Evolutionary conservation across 1,140 invertebrate genomes (phyloP).

Genomic region (Meloidogyne exigua): DNA sequence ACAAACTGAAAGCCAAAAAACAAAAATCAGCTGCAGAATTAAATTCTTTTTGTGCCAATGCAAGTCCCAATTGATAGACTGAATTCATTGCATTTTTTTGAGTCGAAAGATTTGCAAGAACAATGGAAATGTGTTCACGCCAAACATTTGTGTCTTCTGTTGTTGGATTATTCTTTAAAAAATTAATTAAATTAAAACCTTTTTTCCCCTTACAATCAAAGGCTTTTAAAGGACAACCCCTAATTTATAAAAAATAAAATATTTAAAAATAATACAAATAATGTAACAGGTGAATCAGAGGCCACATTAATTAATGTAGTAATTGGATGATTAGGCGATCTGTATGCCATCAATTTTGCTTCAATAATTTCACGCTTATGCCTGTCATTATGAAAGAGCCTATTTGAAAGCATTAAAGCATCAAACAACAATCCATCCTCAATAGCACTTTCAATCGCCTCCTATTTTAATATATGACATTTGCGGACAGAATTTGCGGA

Average conservation of each 20-base stretch:
- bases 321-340: conserved; percentile 42
- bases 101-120: conserved; percentile 49
- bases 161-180: conserved; percentile 32
- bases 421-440: conserved; percentile 49
- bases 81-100: conserved; percentile 42
- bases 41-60: conserved; percentile 49
- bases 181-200: too few relatives aligned
- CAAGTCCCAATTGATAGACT: conserved; percentile 50
- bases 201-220: too few relatives aligned
- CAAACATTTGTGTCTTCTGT: conserved; percentile 43
- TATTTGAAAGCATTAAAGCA: conserved; percentile 46
- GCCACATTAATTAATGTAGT: conserved; percentile 52
- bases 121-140: conserved; percentile 52
- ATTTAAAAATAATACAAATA: conserved; percentile 31
- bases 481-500: too few relatives aligned
- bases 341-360: conserved; percentile 32
- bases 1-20: conserved; percentile 52
- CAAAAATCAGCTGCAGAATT: conserved; percentile 55
- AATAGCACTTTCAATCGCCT: conserved; percentile 50
- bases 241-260: too few relatives aligned
- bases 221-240: too few relatives aligned
- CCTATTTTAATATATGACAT: too few relatives aligned
- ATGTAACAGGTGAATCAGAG: conserved; percentile 41
- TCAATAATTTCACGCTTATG: conserved; percentile 39
- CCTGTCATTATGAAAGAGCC: conserved; percentile 43